Conservation (phyloP, 2,888 invertebrate species). For the Tipula lateralis region DNA sequence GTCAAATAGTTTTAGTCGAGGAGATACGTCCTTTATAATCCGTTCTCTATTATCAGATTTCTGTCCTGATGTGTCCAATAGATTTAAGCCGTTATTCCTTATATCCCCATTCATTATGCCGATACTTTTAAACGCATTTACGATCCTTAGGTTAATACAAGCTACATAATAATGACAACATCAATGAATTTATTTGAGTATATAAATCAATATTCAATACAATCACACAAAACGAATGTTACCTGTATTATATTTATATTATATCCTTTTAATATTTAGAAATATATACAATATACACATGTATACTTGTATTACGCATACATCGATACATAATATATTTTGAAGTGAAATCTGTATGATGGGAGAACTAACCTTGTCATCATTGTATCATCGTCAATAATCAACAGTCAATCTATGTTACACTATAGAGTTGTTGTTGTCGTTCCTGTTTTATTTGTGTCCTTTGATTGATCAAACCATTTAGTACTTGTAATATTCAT, state of each 20-base stretch:
- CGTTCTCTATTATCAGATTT: too few relatives aligned
- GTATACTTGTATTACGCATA: background rate
- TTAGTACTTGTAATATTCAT: conserved; percentile 19
- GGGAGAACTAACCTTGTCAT: conserved; percentile 11
- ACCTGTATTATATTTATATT: background rate
- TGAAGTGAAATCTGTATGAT: conserved; percentile 1
- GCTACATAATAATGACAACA: too few relatives aligned
- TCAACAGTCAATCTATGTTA: conserved; percentile 24
- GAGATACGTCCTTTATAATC: too few relatives aligned
- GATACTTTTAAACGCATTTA: too few relatives aligned
- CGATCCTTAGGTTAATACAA: too few relatives aligned
- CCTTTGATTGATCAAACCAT: conserved; percentile 24
- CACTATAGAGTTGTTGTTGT: background rate
- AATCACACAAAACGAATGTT: too few relatives aligned
- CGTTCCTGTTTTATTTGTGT: background rate
- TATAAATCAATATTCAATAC: too few relatives aligned
- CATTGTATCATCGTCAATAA: conserved; percentile 19
- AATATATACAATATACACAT: background rate
- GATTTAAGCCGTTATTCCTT: too few relatives aligned
- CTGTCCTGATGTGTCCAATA: too few relatives aligned
- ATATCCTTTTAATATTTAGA: background rate
- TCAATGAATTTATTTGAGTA: too few relatives aligned
- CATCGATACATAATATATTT: background rate
- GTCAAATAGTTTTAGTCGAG: too few relatives aligned
- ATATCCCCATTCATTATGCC: too few relatives aligned